Conservation (phyloP, 1,140 invertebrate genomes). For the Drosophila nigromelanica region DNA sequence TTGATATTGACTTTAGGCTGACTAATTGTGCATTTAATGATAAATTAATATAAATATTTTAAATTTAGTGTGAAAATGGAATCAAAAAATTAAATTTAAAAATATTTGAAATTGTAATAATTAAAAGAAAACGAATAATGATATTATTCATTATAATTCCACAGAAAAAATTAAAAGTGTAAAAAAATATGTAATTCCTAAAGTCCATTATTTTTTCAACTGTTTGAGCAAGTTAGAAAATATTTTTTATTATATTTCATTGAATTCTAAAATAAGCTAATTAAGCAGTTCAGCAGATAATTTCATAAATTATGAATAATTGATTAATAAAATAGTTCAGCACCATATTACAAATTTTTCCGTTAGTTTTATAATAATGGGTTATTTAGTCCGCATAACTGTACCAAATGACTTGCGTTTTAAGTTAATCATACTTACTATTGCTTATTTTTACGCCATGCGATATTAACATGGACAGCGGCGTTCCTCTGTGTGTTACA, state of each 20-base stretch:
- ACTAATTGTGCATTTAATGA: conserved; percentile 61
- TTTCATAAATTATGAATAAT: no score
- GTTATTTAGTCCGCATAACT: neutral
- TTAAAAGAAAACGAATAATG: neutral
- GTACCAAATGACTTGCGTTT: conserved; percentile 37
- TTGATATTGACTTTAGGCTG: conserved; percentile 77
- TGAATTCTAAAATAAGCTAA: neutral
- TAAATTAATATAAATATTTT: conserved; percentile 52
- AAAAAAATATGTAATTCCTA: no score
- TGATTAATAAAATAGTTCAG: no score
- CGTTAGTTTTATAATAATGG: neutral
- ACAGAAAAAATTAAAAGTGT: no score
- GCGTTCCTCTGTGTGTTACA: conserved; percentile 85
- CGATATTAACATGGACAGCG: conserved; percentile 90
- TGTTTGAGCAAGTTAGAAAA: no score
- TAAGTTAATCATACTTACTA: conserved; percentile 86
- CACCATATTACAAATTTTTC: neutral
- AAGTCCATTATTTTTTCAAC: no score
- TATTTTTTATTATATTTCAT: no score
- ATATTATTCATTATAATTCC: no score
- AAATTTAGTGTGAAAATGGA: conserved; percentile 16
- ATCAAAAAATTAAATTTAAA: neutral
- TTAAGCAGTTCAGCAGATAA: no score
- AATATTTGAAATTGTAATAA: conserved; percentile 2
- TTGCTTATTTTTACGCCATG: conserved; percentile 89